Conservation (phyloP, 2,113 vertebrate genomes). For the Petromus typicus region DNA sequence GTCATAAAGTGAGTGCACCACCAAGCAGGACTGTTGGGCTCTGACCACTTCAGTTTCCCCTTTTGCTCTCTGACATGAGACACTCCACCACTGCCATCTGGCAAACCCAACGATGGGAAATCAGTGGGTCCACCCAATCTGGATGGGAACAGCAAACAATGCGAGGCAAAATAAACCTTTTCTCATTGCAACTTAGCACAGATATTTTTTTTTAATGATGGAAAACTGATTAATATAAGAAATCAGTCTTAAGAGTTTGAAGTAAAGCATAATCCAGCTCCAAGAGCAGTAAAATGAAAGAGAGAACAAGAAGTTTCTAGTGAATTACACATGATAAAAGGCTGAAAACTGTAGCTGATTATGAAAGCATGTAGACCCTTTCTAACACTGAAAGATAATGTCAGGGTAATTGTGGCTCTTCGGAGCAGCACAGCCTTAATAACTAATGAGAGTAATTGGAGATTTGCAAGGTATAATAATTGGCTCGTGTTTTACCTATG, state of each 20-base stretch:
- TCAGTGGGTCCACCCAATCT: neutral
- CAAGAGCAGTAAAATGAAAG: neutral
- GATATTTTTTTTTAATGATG: neutral
- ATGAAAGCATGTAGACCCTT: neutral
- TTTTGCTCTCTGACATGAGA: neutral
- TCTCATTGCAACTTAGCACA: neutral
- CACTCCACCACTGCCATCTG: accelerated
- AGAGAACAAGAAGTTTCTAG: neutral
- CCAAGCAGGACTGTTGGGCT: accelerated
- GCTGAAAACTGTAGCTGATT: neutral
- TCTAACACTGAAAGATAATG: slow-evolving; percentile 26
- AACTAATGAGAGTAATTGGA: slow-evolving; percentile 19
- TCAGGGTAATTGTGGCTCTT: neutral
- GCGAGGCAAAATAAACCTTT: neutral
- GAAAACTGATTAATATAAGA: neutral
- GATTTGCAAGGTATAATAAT: slow-evolving; percentile 25
- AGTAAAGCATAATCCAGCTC: slow-evolving; percentile 40
- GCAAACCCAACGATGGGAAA: neutral
- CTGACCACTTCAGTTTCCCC: neutral
- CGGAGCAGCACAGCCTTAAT: neutral
- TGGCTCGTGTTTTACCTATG: slow-evolving; percentile 1
- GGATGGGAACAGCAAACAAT: neutral
- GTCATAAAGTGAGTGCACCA: too few species aligned
- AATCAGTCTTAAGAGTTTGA: neutral
- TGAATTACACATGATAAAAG: neutral